Evolutionary conservation across 2,888 invertebrate genomes (phyloP), one percentile per base, ranked within the genome.

Genomic region (Frankliniella intonsa): DNA sequence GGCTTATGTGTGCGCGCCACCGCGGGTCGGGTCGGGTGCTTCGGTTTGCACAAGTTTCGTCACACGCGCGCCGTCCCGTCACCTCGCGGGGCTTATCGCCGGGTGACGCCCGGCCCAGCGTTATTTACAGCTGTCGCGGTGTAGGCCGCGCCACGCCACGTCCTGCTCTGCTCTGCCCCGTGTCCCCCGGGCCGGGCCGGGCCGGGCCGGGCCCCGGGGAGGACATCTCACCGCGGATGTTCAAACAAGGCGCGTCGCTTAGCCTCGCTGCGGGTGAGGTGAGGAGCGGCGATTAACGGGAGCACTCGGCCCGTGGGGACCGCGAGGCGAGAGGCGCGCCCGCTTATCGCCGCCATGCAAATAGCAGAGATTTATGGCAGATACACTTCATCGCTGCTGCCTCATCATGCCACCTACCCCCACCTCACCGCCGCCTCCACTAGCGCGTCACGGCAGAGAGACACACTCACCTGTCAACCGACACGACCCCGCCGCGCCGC

Each of bases 351-450:
- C 38, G 3, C 38, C 38, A 25, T 25, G 69, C 69, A 76, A 76
- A 76, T 76, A 76, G 25, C 25, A 22, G 22, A 76, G 69, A 76
- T 76, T 76, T 76, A 76, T 25, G 25, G 69, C 69, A 76, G 69
- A 76, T 25, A 76, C 22, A 76, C 38, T 38, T 38, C 38, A 38
- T 38, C 38, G 38, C 38, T n/a, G n/a, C 55, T 19, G 69, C 25
- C 22, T 76, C 69, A 25, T 76, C n/a, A 69, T 17, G 65, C 65
- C 69, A n/a, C 25, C 69, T 25, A 22, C 69, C 19, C 8, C n/a
- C 22, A 9, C 25, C 22, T 76, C 69, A 8, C 17, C 62, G 62
- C n/a, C 11, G 17, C 17, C 62, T 5, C 55, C 55, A 8, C 55
- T 2, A n/a, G 62, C 19, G 62, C 62, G 38, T 5, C 38, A 38